Evolutionary conservation across 2,888 invertebrate species (phyloP).

Genomic region (Protophormia terraenovae): DNA sequence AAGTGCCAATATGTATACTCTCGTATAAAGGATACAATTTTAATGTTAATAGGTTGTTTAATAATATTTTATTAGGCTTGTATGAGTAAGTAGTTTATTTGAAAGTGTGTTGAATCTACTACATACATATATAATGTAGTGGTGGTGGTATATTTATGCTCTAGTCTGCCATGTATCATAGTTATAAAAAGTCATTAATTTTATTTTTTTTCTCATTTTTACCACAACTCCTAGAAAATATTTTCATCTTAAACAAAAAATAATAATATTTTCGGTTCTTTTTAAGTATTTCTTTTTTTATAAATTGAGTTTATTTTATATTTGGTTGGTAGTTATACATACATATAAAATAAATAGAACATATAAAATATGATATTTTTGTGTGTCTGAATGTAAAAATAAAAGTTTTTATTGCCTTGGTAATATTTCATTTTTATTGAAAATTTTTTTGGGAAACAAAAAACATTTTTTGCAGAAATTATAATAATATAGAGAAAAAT

Average conservation of each 20-base stretch:
- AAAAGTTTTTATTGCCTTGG: slow-evolving; percentile 33
- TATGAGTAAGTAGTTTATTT: slow-evolving; percentile 17
- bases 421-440: slow-evolving; percentile 18
- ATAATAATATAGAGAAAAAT: neutral
- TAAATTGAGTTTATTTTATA: slow-evolving; percentile 36
- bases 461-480: slow-evolving; percentile 29
- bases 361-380: slow-evolving; percentile 36
- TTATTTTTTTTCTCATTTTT: slow-evolving; percentile 29
- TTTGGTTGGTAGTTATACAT: neutral
- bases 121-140: neutral
- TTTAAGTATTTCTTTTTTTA: slow-evolving; percentile 17
- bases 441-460: slow-evolving; percentile 6
- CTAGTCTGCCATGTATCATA: slow-evolving; percentile 43
- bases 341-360: neutral
- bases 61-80: neutral
- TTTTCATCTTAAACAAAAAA: slow-evolving; percentile 17
- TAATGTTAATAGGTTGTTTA: neutral
- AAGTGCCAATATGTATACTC: no score
- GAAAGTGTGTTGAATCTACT: neutral
- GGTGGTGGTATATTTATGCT: neutral
- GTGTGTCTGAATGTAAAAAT: neutral
- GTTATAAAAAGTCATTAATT: slow-evolving; percentile 62
- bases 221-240: slow-evolving; percentile 31
- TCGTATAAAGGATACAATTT: neutral
- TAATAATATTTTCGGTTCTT: slow-evolving; percentile 25